These are phyloP conservation scores for Probosciger aterrimus DNA, from an alignment of 2,113 vertebrate genomes.

Conservation along the genomic window DNA sequence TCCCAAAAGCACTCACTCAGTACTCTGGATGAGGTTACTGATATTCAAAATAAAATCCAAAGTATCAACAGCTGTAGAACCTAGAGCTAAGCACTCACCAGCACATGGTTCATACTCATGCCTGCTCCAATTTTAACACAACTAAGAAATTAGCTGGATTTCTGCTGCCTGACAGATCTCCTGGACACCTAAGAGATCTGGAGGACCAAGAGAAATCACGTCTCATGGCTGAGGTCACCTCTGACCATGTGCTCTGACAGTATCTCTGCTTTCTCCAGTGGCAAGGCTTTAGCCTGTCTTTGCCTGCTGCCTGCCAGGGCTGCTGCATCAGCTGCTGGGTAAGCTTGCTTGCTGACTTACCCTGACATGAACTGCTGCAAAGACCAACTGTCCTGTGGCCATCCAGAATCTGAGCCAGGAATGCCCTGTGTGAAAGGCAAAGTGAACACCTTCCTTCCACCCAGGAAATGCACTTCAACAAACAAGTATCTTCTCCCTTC, in stretches of 20 bases:
- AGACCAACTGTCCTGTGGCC: not conserved
- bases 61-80: not conserved
- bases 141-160: not conserved
- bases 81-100: not conserved
- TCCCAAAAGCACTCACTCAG: not conserved
- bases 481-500: not conserved
- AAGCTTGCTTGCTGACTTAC: not conserved
- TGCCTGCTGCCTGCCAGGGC: not conserved
- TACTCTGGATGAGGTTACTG: not conserved
- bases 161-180: not conserved
- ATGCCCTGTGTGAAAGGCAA: not conserved
- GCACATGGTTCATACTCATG: not conserved
- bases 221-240: not conserved
- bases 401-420: not conserved
- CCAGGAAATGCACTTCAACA: not conserved
- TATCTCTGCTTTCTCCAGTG: not conserved
- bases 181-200: not conserved
- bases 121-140: not conserved
- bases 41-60: not conserved
- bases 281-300: not conserved
- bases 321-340: not conserved
- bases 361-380: not conserved
- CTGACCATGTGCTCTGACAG: accelerated
- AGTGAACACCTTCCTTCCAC: not conserved
- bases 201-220: not conserved